Percentiles rank a stretch among this genome's conserved stretches.
Evolutionary conservation across 1,140 invertebrate genomes (phyloP).

Genomic region (Rhizoglyphus robini): DNA sequence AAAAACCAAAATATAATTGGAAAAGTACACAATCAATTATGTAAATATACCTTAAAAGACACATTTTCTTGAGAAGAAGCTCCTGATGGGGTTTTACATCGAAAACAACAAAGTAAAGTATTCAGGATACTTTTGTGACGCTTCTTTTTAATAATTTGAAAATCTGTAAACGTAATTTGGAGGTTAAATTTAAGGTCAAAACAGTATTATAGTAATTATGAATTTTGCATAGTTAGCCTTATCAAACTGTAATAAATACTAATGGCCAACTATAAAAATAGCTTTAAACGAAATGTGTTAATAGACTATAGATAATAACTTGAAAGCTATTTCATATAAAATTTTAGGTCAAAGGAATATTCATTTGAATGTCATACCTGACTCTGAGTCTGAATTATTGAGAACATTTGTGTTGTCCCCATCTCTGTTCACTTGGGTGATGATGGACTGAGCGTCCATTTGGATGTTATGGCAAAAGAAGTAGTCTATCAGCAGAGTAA

Average conservation of each 20-base stretch:
- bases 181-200: neutral
- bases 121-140: slow-evolving; percentile 57
- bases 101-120: slow-evolving; percentile 71
- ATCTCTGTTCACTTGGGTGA: slow-evolving; percentile 89
- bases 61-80: slow-evolving; percentile 25
- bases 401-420: slow-evolving; percentile 46
- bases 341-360: no score
- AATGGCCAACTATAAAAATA: neutral
- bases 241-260: neutral
- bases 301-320: no score
- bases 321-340: no score
- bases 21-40: neutral
- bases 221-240: neutral
- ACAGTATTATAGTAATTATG: neutral
- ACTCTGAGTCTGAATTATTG: slow-evolving; percentile 3
- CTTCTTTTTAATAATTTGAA: slow-evolving; percentile 41
- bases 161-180: neutral
- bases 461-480: neutral
- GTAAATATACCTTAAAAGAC: neutral
- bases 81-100: slow-evolving; percentile 33
- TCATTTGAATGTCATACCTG: slow-evolving; percentile 7
- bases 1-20: slow-evolving; percentile 22
- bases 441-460: slow-evolving; percentile 96
- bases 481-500: neutral
- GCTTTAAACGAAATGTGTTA: no score